A percentile compares a stretch with the other conserved stretches of the same genome.
Evolutionary conservation across 2,113 vertebrate species (phyloP).

Genomic region (Dipodomys spectabilis): DNA sequence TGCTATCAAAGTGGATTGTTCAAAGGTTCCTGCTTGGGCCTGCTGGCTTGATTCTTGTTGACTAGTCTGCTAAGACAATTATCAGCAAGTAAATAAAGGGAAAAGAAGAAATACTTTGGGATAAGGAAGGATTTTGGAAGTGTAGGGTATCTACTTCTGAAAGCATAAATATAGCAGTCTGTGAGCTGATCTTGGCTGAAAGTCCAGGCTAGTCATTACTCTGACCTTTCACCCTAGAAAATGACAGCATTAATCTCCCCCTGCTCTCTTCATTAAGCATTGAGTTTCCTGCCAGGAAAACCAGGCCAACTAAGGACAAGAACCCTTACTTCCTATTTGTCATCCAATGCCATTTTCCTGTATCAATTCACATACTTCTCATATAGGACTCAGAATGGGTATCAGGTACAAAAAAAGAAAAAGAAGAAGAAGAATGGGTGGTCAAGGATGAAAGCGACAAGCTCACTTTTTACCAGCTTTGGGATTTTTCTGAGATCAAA

Average conservation of each 20-base stretch:
- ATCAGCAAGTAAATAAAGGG: no score
- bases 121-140: no score
- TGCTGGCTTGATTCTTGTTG: no score
- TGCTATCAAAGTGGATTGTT: no score
- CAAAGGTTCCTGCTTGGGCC: no score
- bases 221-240: not conserved
- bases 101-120: no score
- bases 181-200: not conserved
- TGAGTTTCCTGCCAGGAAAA: not conserved
- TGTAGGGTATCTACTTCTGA: no score
- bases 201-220: not conserved
- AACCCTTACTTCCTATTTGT: not conserved
- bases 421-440: not conserved
- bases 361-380: fast-evolving
- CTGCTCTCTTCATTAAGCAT: not conserved
- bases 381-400: not conserved
- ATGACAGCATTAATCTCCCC: not conserved
- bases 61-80: no score
- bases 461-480: not conserved
- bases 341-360: not conserved
- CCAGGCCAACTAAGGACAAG: not conserved
- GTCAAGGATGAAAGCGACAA: not conserved
- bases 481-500: no score
- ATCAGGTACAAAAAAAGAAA: not conserved
- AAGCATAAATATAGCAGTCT: not conserved